A percentile compares a stretch with the other conserved stretches of the same genome.
Evolutionary conservation across 2,113 vertebrate genomes (phyloP).

Genomic region (Hyperopisus bebe): DNA sequence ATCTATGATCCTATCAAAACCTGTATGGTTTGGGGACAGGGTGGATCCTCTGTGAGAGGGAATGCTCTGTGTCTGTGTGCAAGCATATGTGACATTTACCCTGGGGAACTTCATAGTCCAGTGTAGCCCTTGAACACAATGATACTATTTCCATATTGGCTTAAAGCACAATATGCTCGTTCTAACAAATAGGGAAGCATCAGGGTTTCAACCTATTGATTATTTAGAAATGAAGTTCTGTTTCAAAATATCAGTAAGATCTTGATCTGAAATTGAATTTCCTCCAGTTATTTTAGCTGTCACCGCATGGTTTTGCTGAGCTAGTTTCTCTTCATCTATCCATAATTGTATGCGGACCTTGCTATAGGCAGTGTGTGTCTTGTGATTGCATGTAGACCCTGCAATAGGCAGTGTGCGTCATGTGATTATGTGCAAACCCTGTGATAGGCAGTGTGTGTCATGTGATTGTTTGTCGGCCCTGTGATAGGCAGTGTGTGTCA

Average conservation of each 20-base stretch:
- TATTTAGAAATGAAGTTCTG: background rate
- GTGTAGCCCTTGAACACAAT: background rate
- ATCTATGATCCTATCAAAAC: background rate
- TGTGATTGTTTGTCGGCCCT: background rate
- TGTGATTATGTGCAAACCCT: background rate
- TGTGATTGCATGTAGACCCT: background rate
- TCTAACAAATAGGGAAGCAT: background rate
- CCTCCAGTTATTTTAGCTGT: background rate
- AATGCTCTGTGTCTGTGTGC: background rate
- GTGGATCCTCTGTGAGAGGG: background rate
- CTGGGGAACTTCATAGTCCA: background rate
- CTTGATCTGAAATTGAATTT: background rate
- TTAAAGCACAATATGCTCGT: background rate
- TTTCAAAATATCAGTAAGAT: background rate
- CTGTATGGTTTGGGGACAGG: background rate
- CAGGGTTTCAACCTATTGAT: background rate
- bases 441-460: background rate
- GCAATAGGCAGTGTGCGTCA: background rate
- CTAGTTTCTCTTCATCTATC: background rate
- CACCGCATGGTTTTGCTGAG: background rate
- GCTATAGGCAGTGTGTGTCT: background rate
- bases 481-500: background rate
- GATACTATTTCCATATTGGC: background rate
- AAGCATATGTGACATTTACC: background rate
- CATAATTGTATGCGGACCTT: background rate